A percentile compares a stretch with the other conserved stretches of the same genome.
Evolutionary conservation across 2,888 invertebrate species (phyloP).

Genomic region (Leptinotarsa tumamoca): DNA sequence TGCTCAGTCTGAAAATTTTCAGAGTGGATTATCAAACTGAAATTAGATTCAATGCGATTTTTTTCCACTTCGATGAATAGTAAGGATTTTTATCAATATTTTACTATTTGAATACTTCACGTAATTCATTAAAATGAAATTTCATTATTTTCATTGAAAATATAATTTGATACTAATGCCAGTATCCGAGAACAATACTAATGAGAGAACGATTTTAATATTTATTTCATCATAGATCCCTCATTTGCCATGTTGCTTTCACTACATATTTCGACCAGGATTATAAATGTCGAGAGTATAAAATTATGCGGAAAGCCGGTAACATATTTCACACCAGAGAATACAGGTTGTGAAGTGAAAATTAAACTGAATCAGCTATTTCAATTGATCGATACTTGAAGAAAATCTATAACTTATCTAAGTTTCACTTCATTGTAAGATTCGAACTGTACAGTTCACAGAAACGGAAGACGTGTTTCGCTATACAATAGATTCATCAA

Average conservation of each 20-base stretch:
- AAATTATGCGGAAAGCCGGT: neutral
- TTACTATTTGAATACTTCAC: conserved; percentile 6
- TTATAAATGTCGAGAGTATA: neutral
- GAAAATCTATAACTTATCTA: no score
- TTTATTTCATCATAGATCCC: neutral
- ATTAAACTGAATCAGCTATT: conserved; percentile 17
- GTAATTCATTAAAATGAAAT: conserved; percentile 5
- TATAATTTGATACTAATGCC: neutral
- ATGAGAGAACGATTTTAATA: neutral
- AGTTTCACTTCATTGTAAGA: no score
- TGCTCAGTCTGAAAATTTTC: conserved; percentile 2
- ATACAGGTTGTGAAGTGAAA: conserved; percentile 2
- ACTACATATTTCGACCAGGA: conserved; percentile 3
- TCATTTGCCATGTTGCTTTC: neutral
- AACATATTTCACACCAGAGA: conserved; percentile 7
- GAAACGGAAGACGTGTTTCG: no score
- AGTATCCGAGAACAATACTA: neutral
- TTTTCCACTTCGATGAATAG: neutral
- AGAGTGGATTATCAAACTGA: neutral
- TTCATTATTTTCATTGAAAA: neutral
- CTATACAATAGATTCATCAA: no score
- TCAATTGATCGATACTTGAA: neutral
- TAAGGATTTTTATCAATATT: neutral
- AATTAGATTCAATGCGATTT: neutral
- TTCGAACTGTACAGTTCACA: no score